These are phyloP conservation scores for Acromyrmex heyeri DNA, from an alignment of 1,140 invertebrate genomes.

Conservation along the genomic window DNA sequence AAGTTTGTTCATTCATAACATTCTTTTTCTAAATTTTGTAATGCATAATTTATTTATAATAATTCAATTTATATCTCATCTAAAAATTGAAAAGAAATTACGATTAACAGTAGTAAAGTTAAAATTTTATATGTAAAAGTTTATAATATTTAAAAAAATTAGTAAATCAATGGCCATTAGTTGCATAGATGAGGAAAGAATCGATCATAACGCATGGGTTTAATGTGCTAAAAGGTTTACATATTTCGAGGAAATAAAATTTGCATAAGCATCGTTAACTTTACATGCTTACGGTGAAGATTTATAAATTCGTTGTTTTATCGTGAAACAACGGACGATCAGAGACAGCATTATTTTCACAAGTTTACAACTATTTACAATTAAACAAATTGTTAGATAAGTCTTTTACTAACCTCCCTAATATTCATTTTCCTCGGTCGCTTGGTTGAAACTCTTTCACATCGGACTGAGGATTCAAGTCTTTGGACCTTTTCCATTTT, in stretches of 20 bases:
- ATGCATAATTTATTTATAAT: not conserved
- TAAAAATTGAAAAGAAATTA: conserved; percentile 1
- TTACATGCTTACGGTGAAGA: conserved; percentile 2
- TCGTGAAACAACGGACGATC: not conserved
- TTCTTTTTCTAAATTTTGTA: not conserved
- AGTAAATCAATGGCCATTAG: not conserved
- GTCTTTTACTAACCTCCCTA: conserved; percentile 11
- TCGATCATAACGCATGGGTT: not conserved
- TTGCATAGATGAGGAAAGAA: conserved; percentile 3
- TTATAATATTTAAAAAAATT: not conserved
- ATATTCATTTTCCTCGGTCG: conserved; percentile 64
- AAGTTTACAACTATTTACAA: conserved; percentile 50
- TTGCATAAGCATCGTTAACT: conserved; percentile 31
- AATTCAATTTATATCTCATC: not conserved
- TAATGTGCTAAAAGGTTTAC: not conserved
- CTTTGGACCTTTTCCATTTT: conserved; percentile 68
- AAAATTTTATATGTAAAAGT: not conserved
- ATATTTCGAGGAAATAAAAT: conserved; percentile 30
- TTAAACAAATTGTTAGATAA: conserved; percentile 41
- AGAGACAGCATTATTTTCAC: conserved; percentile 5
- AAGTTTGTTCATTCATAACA: not conserved
- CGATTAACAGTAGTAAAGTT: not conserved
- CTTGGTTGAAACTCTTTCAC: conserved; percentile 55
- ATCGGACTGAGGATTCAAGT: conserved; percentile 24
- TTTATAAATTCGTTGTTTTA: conserved; percentile 15